Evolutionary conservation across 1,140 invertebrate species (phyloP).

Genomic region (Paraescarpia echinospica): DNA sequence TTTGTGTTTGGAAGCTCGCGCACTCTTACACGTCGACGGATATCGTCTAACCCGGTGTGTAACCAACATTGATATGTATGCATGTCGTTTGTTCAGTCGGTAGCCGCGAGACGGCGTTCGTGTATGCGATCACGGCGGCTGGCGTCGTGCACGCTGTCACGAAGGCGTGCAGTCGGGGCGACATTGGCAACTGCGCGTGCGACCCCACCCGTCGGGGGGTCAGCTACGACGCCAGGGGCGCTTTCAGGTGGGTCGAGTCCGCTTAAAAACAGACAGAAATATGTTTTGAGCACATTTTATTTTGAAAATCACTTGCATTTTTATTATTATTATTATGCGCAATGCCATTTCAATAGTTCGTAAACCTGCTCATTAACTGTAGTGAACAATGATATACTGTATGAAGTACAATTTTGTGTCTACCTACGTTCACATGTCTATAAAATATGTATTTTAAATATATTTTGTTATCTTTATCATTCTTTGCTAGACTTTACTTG

Average conservation of each 20-base stretch:
- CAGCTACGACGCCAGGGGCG: conserved; percentile 70
- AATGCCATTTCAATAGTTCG: too few species aligned
- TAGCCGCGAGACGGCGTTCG: conserved; percentile 71
- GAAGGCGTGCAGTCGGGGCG: conserved; percentile 84
- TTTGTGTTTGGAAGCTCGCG: background rate
- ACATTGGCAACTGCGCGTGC: conserved; percentile 85
- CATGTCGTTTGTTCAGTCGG: conserved; percentile 1
- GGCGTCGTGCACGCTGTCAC: conserved; percentile 89
- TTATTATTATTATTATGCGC: too few species aligned
- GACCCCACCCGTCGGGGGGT: conserved; percentile 60
- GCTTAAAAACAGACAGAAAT: conserved; percentile 25
- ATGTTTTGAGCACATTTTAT: too few species aligned
- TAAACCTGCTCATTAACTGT: too few species aligned
- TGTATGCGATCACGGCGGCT: conserved; percentile 86
- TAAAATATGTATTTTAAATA: conserved; percentile 52
- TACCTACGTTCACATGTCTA: too few species aligned
- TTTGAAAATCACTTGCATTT: too few species aligned
- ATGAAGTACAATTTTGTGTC: too few species aligned
- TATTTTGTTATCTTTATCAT: too few species aligned
- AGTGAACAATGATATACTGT: too few species aligned
- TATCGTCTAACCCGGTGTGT: background rate
- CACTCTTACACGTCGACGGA: too few species aligned
- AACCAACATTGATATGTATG: background rate
- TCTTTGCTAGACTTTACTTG: too few species aligned
- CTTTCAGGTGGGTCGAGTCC: conserved; percentile 49